Base-by-base conservation (phyloP, 2,888 invertebrate species). In the Oligia latruncula region DNA sequence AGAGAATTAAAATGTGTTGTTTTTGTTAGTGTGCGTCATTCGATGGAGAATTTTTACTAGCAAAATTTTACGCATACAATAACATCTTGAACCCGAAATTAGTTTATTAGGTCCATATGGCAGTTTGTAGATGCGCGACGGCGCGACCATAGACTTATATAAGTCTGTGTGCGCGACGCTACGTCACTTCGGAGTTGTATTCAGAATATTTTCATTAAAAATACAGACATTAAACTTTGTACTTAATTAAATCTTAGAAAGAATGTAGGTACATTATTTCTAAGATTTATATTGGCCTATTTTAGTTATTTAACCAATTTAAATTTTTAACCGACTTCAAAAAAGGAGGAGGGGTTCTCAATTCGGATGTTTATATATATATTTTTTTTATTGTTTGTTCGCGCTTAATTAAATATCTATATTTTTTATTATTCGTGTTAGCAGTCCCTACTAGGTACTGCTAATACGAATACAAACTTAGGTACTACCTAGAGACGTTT, bases 1-100 rank as follows among this genome's bases (percentile, higher is more conserved):
- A 65, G 64, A 68, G 17, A 46, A 60, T 62, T 52, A 67, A 65
- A 80, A 74, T 68, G 66, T 83, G 71, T 73, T 85, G 66, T 74
- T 84, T 81, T 73, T 81, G 70, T 80, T 84, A 85, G 74, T 67
- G 5, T 68, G 64, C 77, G 81, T 72, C 82, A 64, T 60, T 71
- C 58, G 23, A 76, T 82, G 64, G 73, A 85, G 72, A 70, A 68
- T 79, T 85, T 78, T 79, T 71, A 62, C 8, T 40, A 52, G 20
- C 60, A 62, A 46, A 23, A 60, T 58, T 60, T 43, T 70, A 40
- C 15, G 46, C 4, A 49, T 72, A 40, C 6, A 43, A n/a, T 29
- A 52, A 58, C 67, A 52, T 52, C 23, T n/a, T 52, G 46, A 68
- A 55, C 23, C 23, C 23, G 40, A 40, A 70, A 81, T 80, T 80